Base-by-base conservation (phyloP, 2,888 invertebrate species). In the Mesoligia furuncula region DNA sequence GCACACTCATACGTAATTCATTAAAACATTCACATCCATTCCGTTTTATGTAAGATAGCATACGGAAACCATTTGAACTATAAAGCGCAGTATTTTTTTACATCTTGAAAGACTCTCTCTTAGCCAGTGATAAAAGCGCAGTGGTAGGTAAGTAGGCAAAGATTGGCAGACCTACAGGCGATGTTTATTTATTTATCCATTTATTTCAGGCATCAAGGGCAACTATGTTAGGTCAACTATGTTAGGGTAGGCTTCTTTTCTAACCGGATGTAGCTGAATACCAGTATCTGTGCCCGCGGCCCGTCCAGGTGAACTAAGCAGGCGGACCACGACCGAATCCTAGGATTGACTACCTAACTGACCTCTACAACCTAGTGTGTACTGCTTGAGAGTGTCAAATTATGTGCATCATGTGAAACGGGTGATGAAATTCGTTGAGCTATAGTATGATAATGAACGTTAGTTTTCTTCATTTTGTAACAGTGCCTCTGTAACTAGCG, bases 21-120 rank as follows among this genome's bases (percentile, higher is more conserved):
- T 79, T 81, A 83, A 79, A 74, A 75, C 61, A 75, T 78, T 75
- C 36, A 48, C 69, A 71, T 51, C 57, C 62, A 67, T 31, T 77
- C n/a, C 17, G 36, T 70, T 70, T 75, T 64, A 74, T 36, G 31
- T 75, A 67, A 67, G 69, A 76, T 42, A 45, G 64, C 78, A 77
- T 79, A 85, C 68, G 77, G 72, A 74, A 81, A 71, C 69, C 79
- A 79, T 86, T 82, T 73, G 36, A 84, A 81, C 71, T 82, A 64
- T 71, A 84, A 83, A 75, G 73, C 48, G 54, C 61, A 74, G 69
- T 67, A 31, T 78, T 79, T 84, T 82, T 81, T 82, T 77, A 81
- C 82, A 77, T 87, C 86, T 85, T 87, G 85, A 88, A 87, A 87
- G 85, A 89, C 84, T 88, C 85, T 85, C 83, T 81, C 83, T 78